These are phyloP conservation scores for Dendrolimus houi DNA, from an alignment of 2,888 invertebrate genomes.

Conservation along the genomic window DNA sequence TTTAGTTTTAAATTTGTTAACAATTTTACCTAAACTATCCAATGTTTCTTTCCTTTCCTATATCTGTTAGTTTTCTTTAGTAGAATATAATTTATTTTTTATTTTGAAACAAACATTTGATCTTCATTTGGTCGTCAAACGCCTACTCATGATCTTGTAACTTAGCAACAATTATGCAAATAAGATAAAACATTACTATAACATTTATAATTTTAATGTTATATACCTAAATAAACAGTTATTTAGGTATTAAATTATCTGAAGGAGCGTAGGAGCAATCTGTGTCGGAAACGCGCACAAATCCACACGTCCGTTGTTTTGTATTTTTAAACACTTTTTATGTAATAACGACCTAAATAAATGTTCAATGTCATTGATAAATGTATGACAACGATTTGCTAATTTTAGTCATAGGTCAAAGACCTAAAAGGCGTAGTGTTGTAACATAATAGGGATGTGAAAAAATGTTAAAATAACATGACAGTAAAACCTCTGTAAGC, in stretches of 20 bases:
- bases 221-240: slow-evolving; percentile 1
- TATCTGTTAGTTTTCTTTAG: too few species aligned
- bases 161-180: background rate
- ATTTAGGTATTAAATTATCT: slow-evolving; percentile 6
- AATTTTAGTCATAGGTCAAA: slow-evolving; percentile 16
- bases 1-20: too few species aligned
- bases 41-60: too few species aligned
- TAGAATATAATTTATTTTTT: too few species aligned
- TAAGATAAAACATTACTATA: background rate
- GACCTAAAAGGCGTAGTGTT: slow-evolving; percentile 1
- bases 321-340: slow-evolving; percentile 22
- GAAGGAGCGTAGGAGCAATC: slow-evolving; percentile 34
- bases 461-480: too few species aligned
- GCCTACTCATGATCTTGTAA: too few species aligned
- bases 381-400: background rate
- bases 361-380: slow-evolving; percentile 33
- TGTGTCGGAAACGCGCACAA: slow-evolving; percentile 25
- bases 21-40: too few species aligned
- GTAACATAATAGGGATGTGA: too few species aligned
- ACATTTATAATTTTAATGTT: background rate
- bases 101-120: too few species aligned
- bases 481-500: too few species aligned
- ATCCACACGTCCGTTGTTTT: slow-evolving; percentile 20
- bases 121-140: too few species aligned
- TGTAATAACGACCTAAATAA: slow-evolving; percentile 30